Base-by-base conservation (phyloP, 2,888 invertebrate genomes). In the Lypha dubia region DNA sequence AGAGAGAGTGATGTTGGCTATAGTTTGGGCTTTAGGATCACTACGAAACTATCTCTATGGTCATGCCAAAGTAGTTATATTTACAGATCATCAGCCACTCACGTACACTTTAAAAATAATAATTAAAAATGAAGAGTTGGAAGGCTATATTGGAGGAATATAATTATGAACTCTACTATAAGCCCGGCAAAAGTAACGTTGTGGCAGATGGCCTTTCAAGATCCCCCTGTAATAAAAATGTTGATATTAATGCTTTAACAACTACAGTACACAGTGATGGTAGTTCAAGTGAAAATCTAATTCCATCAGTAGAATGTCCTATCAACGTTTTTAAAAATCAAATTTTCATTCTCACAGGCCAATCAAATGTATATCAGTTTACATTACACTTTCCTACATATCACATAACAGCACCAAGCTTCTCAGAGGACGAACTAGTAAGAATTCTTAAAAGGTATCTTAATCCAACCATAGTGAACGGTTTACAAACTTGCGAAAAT, bases 151-250 rank as follows among this genome's bases (percentile, higher is more conserved):
- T 15, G 44, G 49, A 76, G 15, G 67, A 84, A 44, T 83, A 86
- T 56, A 77, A 76, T 20, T 73, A 80, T n/a, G 51, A 81, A 56
- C 6, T 92, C 0, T 83, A 88, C 24, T 93, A 93, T 82, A 87
- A 89, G 3, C 91, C 90, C 0, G 93, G 93, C 1, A 89, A 87
- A 58, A 80, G 79, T 5, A 91, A 92, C 81, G 86, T 88, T 13
- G 85, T 91, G 5, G 85, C 75, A 6, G 63, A 44, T 51, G 46
- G 17, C 28, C 13, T 28, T 22, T 56, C 11, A 9, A 53, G 53
- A 53, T 9, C 5, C 22, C 51, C 51, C 9, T 38, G 35, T 38
- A 38, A 38, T 38, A 38, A n/a, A n/a, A n/a, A n/a, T n/a, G n/a
- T n/a, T n/a, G n/a, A n/a, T n/a, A n/a, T 38, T 38, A 38, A 38